phyloP scores from a whole-genome alignment of 2,113 vertebrate species.

The Tragelaphus strepsiceros region DNA sequence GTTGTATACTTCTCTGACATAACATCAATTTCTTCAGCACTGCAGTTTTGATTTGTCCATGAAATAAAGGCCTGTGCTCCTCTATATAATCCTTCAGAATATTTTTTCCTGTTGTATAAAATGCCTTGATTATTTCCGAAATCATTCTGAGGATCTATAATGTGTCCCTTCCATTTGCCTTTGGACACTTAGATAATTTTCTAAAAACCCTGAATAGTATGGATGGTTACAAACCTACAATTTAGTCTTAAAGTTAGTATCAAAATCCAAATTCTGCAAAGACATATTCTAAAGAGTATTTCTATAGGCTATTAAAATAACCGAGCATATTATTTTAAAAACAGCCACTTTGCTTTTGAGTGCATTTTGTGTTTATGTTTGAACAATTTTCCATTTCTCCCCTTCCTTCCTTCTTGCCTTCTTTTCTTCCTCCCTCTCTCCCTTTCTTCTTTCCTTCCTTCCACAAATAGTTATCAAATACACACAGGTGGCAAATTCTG shows the following conservation, averaged over 20 bases:
- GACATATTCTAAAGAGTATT: neutral
- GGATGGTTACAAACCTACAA: neutral
- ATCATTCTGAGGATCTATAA: neutral
- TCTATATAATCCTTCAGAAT: neutral
- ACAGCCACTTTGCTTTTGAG: neutral
- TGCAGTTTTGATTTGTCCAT: constrained; percentile 53
- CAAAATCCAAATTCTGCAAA: constrained; percentile 12
- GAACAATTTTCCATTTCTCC: neutral
- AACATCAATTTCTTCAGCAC: constrained; percentile 45
- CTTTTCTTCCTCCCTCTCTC: rapidly evolving
- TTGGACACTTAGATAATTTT: neutral
- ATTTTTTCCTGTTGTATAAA: neutral
- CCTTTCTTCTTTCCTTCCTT: neutral
- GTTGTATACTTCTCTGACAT: constrained; percentile 22
- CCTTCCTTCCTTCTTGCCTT: rapidly evolving
- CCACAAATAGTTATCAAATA: neutral
- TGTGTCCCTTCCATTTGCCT: neutral
- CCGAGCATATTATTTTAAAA: neutral
- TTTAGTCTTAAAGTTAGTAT: constrained; percentile 5
- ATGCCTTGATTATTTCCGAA: constrained; percentile 48
- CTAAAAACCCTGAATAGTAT: constrained; percentile 24
- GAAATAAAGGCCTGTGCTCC: constrained; percentile 48
- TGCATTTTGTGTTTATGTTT: neutral
- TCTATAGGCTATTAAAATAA: neutral
- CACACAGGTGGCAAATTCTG: neutral